Evolutionary conservation across 2,888 invertebrate species (phyloP).

Genomic region (Ormyrus rosae): DNA sequence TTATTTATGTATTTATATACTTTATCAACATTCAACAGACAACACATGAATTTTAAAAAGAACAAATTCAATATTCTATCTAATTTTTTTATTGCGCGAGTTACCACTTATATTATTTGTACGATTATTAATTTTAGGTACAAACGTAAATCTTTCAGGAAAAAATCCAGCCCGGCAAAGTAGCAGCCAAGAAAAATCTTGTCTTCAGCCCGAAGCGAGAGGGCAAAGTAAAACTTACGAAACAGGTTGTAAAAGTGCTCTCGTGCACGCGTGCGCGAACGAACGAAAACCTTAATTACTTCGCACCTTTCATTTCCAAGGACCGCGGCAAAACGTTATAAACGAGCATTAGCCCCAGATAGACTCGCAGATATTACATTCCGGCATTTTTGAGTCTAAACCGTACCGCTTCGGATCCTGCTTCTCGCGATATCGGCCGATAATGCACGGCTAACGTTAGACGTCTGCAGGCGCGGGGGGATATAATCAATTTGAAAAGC

Average conservation of each 20-base stretch:
- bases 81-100: too few relatives aligned
- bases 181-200: background rate
- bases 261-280: background rate
- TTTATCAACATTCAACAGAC: background rate
- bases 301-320: slow-evolving; percentile 48
- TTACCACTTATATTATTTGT: too few relatives aligned
- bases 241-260: slow-evolving; percentile 42
- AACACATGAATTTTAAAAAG: slow-evolving; percentile 3
- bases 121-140: too few relatives aligned
- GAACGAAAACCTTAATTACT: slow-evolving; percentile 48
- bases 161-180: background rate
- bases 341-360: too few relatives aligned
- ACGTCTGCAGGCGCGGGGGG: background rate
- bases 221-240: slow-evolving; percentile 37
- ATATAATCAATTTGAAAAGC: slow-evolving; percentile 38
- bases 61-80: background rate
- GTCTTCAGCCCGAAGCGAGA: slow-evolving; percentile 20
- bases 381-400: background rate
- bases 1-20: background rate
- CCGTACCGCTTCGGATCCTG: background rate
- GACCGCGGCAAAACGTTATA: slow-evolving; percentile 9
- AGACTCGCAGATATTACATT: background rate
- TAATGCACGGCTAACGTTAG: background rate
- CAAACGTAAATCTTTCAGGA: background rate
- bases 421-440: background rate